Conservation (phyloP, 2,797 vertebrate genomes). For the Clarias platycephalus region DNA sequence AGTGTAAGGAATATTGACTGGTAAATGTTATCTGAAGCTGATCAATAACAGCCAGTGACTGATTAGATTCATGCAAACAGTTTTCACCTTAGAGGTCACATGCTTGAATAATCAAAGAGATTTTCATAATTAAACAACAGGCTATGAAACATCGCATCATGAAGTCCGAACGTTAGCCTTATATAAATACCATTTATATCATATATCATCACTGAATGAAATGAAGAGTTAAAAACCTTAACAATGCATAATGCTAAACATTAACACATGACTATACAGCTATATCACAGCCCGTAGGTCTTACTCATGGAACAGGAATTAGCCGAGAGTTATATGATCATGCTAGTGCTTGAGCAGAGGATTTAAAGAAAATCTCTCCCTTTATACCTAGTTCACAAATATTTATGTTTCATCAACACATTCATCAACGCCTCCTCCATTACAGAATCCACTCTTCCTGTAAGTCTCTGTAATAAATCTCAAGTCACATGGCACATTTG, state of each 20-base stretch:
- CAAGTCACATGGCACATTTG: neutral
- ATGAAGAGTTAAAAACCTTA: neutral
- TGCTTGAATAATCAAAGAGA: conserved; percentile 24
- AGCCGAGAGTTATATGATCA: conserved; percentile 18
- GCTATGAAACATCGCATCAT: neutral
- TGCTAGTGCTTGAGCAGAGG: conserved; percentile 7
- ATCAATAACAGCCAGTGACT: neutral
- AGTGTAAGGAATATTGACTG: neutral
- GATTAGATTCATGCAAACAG: conserved; percentile 19
- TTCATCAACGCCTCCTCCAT: conserved; percentile 45
- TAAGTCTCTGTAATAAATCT: conserved; percentile 46
- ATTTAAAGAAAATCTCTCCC: neutral
- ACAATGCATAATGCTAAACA: neutral
- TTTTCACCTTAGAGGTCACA: conserved; percentile 7
- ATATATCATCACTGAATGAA: neutral
- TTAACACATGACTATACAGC: neutral
- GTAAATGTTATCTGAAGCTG: neutral
- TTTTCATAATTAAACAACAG: neutral
- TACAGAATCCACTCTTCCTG: conserved; percentile 28
- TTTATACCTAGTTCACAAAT: conserved; percentile 36
- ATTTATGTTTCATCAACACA: conserved; percentile 30
- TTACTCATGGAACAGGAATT: conserved; percentile 28
- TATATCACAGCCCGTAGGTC: neutral
- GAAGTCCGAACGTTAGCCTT: neutral
- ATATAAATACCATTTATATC: neutral